These are phyloP conservation scores for Drosophila nigritarsus DNA, from an alignment of 2,888 invertebrate genomes.

Conservation along the genomic window DNA sequence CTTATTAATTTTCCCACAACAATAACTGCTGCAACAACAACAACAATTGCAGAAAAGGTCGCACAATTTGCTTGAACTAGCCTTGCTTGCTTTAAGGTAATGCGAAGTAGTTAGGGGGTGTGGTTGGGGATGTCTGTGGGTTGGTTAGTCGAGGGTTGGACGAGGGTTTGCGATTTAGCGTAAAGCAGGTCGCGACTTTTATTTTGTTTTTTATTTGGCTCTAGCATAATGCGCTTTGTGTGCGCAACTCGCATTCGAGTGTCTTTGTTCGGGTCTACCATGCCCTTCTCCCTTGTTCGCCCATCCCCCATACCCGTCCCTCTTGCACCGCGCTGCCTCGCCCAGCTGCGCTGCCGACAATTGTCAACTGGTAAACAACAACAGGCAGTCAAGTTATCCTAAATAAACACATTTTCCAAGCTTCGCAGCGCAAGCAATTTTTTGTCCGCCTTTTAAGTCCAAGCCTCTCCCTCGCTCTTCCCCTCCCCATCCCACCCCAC, in stretches of 20 bases:
- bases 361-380: slow-evolving; percentile 64
- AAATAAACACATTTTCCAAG: slow-evolving; percentile 77
- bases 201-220: not conserved
- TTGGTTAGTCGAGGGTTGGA: not conserved
- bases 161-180: not conserved
- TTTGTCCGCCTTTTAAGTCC: slow-evolving; percentile 1
- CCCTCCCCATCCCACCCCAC: not conserved
- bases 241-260: slow-evolving; percentile 36
- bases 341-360: slow-evolving; percentile 42
- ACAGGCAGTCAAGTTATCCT: slow-evolving; percentile 73
- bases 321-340: not conserved
- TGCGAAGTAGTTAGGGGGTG: not conserved
- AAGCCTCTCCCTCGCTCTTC: not conserved
- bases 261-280: slow-evolving; percentile 26
- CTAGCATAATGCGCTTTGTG: slow-evolving; percentile 44
- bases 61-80: slow-evolving; percentile 47
- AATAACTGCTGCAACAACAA: slow-evolving; percentile 47
- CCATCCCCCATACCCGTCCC: not conserved
- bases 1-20: slow-evolving; percentile 71
- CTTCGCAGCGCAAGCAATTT: slow-evolving; percentile 63
- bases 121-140: too few species aligned
- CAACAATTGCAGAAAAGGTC: slow-evolving; percentile 42
- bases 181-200: slow-evolving; percentile 34
- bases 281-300: not conserved
- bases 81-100: slow-evolving; percentile 4